A percentile compares a stretch with the other conserved stretches of the same genome.
Conservation (phyloP, 1,140 invertebrate species). For the Drosophila subpulchrella region DNA sequence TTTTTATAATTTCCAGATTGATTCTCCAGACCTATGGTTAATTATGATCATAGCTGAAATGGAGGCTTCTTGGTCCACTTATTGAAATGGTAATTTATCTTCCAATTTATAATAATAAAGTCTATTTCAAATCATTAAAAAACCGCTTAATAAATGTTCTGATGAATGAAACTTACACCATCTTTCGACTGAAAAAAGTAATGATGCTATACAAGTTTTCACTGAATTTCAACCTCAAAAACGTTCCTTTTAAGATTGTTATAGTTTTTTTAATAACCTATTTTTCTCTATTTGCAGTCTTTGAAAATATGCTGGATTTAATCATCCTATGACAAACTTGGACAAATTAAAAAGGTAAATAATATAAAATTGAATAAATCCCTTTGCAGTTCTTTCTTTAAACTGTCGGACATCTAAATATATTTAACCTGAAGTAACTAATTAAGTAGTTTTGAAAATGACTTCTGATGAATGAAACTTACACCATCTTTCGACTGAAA, state of each 20-base stretch:
- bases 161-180: slow-evolving; percentile 7
- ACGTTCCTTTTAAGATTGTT: too few relatives aligned
- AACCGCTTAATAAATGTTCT: not conserved
- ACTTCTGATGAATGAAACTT: slow-evolving; percentile 6
- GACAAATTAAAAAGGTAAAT: not conserved
- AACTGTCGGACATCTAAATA: too few relatives aligned
- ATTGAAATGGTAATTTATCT: not conserved
- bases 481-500: slow-evolving; percentile 17
- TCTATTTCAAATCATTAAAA: not conserved
- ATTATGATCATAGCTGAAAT: not conserved
- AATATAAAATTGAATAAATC: not conserved
- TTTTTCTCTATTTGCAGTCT: not conserved
- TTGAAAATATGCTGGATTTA: not conserved
- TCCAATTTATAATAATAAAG: not conserved
- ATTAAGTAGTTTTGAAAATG: too few relatives aligned
- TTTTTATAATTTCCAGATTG: slow-evolving; percentile 30
- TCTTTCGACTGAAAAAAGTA: slow-evolving; percentile 9
- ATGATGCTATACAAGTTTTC: slow-evolving; percentile 8
- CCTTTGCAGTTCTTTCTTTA: too few relatives aligned
- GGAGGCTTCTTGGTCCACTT: not conserved
- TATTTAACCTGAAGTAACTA: too few relatives aligned
- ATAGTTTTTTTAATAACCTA: not conserved
- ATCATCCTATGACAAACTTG: not conserved
- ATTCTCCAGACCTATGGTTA: not conserved
- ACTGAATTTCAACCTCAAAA: not conserved